Percentiles rank a stretch among this genome's conserved stretches.
phyloP scores from a whole-genome alignment of 2,797 vertebrate species.

The Sparidentex hasta region DNA sequence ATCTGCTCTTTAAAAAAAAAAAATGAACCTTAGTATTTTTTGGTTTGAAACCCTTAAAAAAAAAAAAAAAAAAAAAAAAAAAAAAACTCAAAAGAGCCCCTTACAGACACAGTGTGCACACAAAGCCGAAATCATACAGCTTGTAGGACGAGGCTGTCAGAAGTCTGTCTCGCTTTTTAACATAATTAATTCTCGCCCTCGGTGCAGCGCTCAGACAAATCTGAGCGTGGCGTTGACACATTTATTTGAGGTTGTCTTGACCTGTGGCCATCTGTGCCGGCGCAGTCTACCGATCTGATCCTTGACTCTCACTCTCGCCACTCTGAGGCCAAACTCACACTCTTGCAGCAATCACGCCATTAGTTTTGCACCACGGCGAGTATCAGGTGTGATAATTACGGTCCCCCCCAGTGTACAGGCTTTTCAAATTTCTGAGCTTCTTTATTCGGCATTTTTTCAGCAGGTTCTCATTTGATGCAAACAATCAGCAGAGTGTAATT shows the following conservation, averaged over 20 bases:
- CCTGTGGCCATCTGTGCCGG: constrained; percentile 57
- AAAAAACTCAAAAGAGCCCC: too few species aligned
- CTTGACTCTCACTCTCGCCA: constrained; percentile 30
- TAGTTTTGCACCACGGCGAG: constrained; percentile 40
- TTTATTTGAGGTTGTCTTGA: constrained; percentile 39
- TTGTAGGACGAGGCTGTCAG: neutral
- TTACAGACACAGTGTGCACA: neutral
- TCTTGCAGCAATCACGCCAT: constrained; percentile 35
- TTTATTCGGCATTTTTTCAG: constrained; percentile 57
- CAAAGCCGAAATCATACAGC: neutral
- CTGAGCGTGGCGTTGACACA: constrained; percentile 36
- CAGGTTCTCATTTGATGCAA: constrained; percentile 56
- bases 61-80: neutral
- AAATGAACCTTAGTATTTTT: neutral
- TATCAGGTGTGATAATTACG: constrained; percentile 69
- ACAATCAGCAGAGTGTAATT: constrained; percentile 54
- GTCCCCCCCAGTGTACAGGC: neutral
- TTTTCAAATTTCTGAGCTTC: constrained; percentile 59
- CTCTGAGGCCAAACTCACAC: constrained; percentile 42
- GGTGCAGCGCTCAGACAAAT: constrained; percentile 18
- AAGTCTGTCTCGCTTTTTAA: neutral
- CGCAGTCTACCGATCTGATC: constrained; percentile 28
- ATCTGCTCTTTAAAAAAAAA: neutral
- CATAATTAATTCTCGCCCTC: constrained; percentile 24
- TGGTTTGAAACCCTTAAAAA: neutral